Percentiles rank a stretch among this genome's conserved stretches.
phyloP scores from a whole-genome alignment of 2,888 invertebrate genomes.

The Ormyrus labotus region DNA sequence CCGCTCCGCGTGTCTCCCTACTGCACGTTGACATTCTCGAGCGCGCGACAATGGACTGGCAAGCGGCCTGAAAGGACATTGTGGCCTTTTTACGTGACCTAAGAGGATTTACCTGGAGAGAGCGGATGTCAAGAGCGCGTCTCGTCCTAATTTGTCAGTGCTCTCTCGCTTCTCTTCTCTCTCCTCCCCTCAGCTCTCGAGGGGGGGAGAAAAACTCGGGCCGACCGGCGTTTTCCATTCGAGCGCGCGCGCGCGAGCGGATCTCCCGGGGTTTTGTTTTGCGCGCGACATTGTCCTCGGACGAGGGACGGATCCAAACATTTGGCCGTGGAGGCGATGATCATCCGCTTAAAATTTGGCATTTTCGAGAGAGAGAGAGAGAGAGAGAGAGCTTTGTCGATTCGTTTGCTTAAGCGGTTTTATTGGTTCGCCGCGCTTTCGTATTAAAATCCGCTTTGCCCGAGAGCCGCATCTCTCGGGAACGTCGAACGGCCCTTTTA shows the following conservation, averaged over 20 bases:
- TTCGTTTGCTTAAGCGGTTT: conserved; percentile 45
- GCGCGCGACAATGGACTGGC: conserved; percentile 69
- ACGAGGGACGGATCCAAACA: conserved; percentile 29
- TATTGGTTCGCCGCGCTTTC: conserved; percentile 28
- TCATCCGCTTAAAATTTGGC: conserved; percentile 50
- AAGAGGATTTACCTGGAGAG: conserved; percentile 70
- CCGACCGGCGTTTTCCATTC: conserved; percentile 40
- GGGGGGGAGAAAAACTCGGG: background rate
- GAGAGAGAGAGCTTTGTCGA: conserved; percentile 21
- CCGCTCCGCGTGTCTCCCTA: conserved; percentile 55
- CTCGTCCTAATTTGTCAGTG: conserved; percentile 70
- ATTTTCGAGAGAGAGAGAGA: background rate
- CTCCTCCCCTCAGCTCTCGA: background rate
- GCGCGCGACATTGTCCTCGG: conserved; percentile 22
- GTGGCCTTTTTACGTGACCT: conserved; percentile 66
- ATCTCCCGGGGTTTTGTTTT: conserved; percentile 36
- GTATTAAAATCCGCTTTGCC: conserved; percentile 46
- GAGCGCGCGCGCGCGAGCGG: conserved; percentile 1
- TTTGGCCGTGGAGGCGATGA: conserved; percentile 33
- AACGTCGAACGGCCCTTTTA: conserved; percentile 16
- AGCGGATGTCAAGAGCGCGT: conserved; percentile 63
- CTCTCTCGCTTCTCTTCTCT: background rate
- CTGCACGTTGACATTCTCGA: conserved; percentile 69
- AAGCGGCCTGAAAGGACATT: conserved; percentile 60
- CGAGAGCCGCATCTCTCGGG: background rate